Evolutionary conservation across 2,113 vertebrate genomes (phyloP), one percentile per base, ranked within the genome.

Genomic region (Pholis gunnellus): DNA sequence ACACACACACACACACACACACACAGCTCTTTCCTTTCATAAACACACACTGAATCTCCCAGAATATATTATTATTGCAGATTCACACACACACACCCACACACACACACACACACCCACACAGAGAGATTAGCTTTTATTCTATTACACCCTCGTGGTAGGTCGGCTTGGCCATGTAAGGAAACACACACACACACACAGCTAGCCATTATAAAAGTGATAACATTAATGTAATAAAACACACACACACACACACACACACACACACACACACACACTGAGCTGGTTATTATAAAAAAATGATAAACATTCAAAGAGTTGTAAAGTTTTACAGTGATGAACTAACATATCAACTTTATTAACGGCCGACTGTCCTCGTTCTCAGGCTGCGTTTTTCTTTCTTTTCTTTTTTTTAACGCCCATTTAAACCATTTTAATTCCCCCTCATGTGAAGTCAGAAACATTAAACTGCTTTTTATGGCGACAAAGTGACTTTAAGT

Each of bases 291-390:
- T 92, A 84, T 92, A 92, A 89, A 88, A 88, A 85, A 89, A 89
- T 90, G 90, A 92, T 87, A 92, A 94, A 91, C 91, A 90, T 88
- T 89, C 79, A 86, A 84, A 90, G 80, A 83, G 90, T 56, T 84
- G 91, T 93, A 90, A 93, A 92, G 89, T 91, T 93, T 92, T 92
- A 93, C 91, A 84, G 86, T 84, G 83, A 88, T 89, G 87, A 88
- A 90, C 87, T 89, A 89, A 90, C 90, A 84, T 59, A 87, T 91
- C 89, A 87, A 74, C 79, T 80, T 88, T 91, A 91, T 91, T 90
- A 92, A 90, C 72, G 81, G 78, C 78, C 1, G 59, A 74, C 73
- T 20, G 83, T 78, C 60, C 63, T 68, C 74, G 17, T 83, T 86
- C 86, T 87, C 85, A 80, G 79, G 84, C 79, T 59, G 63, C 40